Evolutionary conservation across 2,797 vertebrate species (phyloP).

Genomic region (Tapirus indicus): DNA sequence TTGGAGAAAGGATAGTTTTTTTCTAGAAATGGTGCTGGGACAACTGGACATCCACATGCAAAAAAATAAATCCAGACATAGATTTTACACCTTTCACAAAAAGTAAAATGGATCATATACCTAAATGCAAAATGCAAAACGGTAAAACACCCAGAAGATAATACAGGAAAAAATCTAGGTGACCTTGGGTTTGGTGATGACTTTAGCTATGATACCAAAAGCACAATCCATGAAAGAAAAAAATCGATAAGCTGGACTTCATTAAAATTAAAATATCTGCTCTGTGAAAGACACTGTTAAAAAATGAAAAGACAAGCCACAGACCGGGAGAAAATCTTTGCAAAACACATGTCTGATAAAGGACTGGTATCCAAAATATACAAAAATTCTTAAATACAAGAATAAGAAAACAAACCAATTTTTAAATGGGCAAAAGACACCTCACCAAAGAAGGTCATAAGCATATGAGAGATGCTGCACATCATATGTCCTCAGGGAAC

Average conservation of each 20-base stretch:
- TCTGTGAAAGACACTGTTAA: neutral
- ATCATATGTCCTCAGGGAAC: neutral
- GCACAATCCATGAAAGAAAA: neutral
- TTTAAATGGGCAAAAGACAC: neutral
- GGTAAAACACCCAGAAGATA: neutral
- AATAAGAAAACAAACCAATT: neutral
- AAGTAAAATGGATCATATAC: neutral
- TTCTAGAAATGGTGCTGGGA: neutral
- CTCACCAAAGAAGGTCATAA: neutral
- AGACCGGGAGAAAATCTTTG: neutral
- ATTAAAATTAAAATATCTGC: neutral
- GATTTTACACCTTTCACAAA: neutral
- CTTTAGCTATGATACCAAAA: neutral
- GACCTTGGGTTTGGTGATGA: neutral
- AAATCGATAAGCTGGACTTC: neutral
- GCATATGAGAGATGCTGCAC: neutral
- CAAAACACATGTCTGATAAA: neutral
- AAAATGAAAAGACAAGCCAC: neutral
- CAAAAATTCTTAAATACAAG: neutral
- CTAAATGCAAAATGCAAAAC: neutral
- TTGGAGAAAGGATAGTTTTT: neutral
- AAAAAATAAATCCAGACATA: neutral
- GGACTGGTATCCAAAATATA: neutral
- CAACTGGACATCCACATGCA: neutral
- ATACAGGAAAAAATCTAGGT: neutral